These are phyloP conservation scores for Ceyx erithaca DNA, from an alignment of 2,797 vertebrate species.

Conservation along the genomic window DNA sequence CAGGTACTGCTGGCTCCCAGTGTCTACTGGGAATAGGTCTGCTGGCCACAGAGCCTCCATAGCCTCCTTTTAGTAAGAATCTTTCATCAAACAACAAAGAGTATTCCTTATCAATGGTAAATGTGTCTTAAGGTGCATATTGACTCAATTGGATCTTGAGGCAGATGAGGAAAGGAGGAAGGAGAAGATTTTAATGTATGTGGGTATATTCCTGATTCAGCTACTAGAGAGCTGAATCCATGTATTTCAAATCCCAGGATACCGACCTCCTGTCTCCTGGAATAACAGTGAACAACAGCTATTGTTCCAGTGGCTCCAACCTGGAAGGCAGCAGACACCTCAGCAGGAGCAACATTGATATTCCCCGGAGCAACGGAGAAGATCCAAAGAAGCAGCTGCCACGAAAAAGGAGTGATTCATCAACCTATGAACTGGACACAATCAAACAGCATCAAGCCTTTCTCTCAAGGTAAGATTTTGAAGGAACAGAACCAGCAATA, in stretches of 20 bases:
- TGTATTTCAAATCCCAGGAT: slow-evolving; percentile 81
- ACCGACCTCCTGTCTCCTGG: slow-evolving; percentile 93
- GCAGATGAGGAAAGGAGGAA: neutral
- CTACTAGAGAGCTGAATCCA: neutral
- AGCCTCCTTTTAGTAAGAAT: neutral
- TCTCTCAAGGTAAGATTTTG: slow-evolving; percentile 88
- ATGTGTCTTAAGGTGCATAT: neutral
- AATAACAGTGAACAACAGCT: slow-evolving; percentile 85
- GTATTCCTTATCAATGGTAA: neutral
- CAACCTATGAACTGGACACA: slow-evolving; percentile 95
- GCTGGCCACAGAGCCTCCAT: neutral
- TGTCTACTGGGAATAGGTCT: neutral
- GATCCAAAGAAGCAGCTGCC: slow-evolving; percentile 89
- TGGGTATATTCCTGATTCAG: neutral
- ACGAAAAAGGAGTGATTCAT: slow-evolving; percentile 95
- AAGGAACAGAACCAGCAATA: neutral
- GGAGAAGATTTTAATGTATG: neutral
- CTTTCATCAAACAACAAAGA: neutral
- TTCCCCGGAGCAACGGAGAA: slow-evolving; percentile 89
- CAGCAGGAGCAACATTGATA: slow-evolving; percentile 96
- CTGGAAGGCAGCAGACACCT: slow-evolving; percentile 93
- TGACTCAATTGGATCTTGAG: neutral
- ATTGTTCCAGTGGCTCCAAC: slow-evolving; percentile 78
- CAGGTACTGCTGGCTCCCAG: slow-evolving; percentile 80
- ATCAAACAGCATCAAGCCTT: slow-evolving; percentile 98